These are phyloP conservation scores for Lacerta agilis DNA, from an alignment of 2,797 vertebrate species.

Conservation along the genomic window DNA sequence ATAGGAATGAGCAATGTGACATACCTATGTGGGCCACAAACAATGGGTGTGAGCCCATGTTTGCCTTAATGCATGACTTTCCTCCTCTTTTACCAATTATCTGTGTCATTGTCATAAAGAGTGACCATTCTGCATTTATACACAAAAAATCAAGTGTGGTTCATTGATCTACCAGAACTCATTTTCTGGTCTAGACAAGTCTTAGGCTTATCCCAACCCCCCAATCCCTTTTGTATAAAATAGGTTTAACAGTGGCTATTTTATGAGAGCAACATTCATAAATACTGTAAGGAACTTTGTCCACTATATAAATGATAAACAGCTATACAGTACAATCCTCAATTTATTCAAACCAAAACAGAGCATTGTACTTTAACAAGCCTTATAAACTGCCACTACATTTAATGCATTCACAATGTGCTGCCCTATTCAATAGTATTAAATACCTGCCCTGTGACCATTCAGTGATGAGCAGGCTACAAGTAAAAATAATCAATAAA, in stretches of 20 bases:
- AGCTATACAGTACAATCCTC: neutral
- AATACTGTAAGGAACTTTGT: neutral
- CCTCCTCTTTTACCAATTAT: neutral
- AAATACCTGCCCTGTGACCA: too few relatives aligned
- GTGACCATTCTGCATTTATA: neutral
- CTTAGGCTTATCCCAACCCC: neutral
- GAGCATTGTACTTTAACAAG: neutral
- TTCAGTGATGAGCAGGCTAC: too few relatives aligned
- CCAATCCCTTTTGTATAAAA: neutral
- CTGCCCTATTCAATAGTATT: neutral
- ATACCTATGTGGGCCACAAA: constrained; percentile 12
- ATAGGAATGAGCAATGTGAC: neutral
- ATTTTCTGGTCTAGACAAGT: neutral
- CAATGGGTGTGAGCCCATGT: neutral
- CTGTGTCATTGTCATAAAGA: constrained; percentile 19
- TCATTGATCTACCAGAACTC: neutral
- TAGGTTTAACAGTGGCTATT: neutral
- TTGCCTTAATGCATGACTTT: neutral
- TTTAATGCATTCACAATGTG: neutral
- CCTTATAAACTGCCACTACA: neutral
- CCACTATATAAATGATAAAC: neutral
- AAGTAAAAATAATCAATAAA: neutral
- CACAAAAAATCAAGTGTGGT: neutral
- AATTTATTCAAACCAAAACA: neutral
- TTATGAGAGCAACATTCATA: neutral